Evolutionary conservation across 2,113 vertebrate species (phyloP).

Genomic region (Solea senegalensis): DNA sequence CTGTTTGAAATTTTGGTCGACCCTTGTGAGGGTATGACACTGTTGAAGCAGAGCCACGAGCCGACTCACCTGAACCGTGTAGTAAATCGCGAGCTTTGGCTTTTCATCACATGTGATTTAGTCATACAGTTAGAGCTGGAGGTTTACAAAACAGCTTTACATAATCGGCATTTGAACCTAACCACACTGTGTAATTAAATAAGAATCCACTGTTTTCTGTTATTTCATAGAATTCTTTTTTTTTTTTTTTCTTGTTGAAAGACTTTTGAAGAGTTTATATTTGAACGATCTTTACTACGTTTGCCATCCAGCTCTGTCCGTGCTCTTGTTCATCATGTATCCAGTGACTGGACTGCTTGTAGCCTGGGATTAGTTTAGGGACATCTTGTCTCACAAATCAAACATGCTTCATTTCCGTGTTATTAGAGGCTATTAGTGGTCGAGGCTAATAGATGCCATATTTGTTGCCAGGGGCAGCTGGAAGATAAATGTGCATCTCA

Average conservation of each 20-base stretch:
- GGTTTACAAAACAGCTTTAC: too few species aligned
- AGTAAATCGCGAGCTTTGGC: too few species aligned
- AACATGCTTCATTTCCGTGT: slow-evolving; percentile 51
- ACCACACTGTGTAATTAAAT: too few species aligned
- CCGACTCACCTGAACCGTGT: too few species aligned
- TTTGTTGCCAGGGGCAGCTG: slow-evolving; percentile 37
- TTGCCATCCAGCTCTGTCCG: not conserved
- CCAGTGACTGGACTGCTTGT: slow-evolving; percentile 4
- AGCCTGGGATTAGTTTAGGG: slow-evolving; percentile 9
- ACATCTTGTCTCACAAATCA: slow-evolving; percentile 32
- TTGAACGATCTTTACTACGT: too few species aligned
- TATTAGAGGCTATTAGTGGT: slow-evolving; percentile 31
- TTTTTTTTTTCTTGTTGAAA: not conserved
- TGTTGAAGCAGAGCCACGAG: too few species aligned
- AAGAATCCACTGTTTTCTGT: not conserved
- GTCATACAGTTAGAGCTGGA: too few species aligned
- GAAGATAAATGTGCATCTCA: slow-evolving; percentile 24
- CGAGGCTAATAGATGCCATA: slow-evolving; percentile 2
- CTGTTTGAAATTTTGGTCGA: too few species aligned
- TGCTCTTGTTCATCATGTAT: slow-evolving; percentile 4
- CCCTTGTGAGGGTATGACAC: too few species aligned
- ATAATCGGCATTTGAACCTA: too few species aligned
- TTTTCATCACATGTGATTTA: too few species aligned
- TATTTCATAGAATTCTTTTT: not conserved
- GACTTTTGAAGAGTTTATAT: too few species aligned